A percentile compares a stretch with the other conserved stretches of the same genome.
Evolutionary conservation across 1,140 invertebrate species (phyloP).

Genomic region (Drosophila persimilis): DNA sequence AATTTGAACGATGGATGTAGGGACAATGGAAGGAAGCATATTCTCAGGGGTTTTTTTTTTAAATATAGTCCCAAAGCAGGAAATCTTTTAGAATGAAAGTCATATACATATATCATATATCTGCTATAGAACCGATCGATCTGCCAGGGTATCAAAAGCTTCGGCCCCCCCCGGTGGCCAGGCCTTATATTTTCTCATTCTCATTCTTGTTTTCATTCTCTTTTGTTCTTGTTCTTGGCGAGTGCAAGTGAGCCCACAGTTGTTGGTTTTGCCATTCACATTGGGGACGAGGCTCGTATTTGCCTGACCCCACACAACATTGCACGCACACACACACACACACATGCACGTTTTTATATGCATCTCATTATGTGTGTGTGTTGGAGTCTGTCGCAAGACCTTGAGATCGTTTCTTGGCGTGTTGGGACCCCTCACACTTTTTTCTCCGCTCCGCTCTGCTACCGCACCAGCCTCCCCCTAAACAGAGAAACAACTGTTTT

Average conservation of each 20-base stretch:
- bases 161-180: too few relatives aligned
- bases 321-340: slow-evolving; percentile 23
- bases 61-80: neutral
- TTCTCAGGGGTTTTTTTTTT: too few relatives aligned
- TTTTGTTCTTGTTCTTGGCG: slow-evolving; percentile 43
- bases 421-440: slow-evolving; percentile 17
- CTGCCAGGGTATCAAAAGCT: too few relatives aligned
- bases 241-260: slow-evolving; percentile 18
- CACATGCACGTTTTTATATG: neutral
- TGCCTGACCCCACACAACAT: slow-evolving; percentile 79
- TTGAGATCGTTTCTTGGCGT: slow-evolving; percentile 57
- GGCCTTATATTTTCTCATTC: too few relatives aligned
- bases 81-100: too few relatives aligned
- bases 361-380: neutral
- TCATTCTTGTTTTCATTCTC: slow-evolving; percentile 6
- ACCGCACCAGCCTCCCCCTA: slow-evolving; percentile 22
- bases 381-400: slow-evolving; percentile 52
- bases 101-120: too few relatives aligned
- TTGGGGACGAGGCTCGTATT: slow-evolving; percentile 31
- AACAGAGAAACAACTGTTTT: slow-evolving; percentile 32
- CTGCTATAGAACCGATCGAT: too few relatives aligned
- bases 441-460: slow-evolving; percentile 29
- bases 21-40: too few relatives aligned
- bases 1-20: neutral
- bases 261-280: slow-evolving; percentile 55